A percentile compares a stretch with the other conserved stretches of the same genome.
These are phyloP conservation scores for Bothrops jararaca DNA, from an alignment of 2,113 vertebrate species.

Conservation along the genomic window DNA sequence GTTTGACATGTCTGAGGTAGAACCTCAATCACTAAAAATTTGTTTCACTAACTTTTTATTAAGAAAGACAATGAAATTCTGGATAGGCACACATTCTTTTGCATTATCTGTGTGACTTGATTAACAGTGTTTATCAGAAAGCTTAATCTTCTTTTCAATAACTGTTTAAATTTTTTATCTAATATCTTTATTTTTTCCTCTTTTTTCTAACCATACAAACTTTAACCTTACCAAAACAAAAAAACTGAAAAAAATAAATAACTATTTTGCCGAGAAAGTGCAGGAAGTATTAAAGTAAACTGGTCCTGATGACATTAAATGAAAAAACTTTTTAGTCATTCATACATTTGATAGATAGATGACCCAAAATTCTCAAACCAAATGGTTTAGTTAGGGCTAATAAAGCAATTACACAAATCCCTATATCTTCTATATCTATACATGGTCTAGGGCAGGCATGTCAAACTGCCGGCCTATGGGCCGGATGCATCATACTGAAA, in stretches of 20 bases:
- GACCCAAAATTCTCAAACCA: neutral
- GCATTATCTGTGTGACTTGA: neutral
- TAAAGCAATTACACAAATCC: constrained; percentile 24
- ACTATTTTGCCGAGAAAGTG: neutral
- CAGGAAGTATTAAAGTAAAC: constrained; percentile 19
- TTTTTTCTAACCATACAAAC: neutral
- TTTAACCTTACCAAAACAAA: neutral
- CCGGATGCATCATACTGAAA: too few relatives aligned
- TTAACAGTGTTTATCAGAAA: neutral
- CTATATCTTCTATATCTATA: neutral
- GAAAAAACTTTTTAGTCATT: constrained; percentile 15
- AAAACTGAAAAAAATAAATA: too few relatives aligned
- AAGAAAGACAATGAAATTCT: neutral
- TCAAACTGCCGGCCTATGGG: too few relatives aligned
- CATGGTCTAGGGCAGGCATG: too few relatives aligned
- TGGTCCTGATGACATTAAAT: neutral
- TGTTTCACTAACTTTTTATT: neutral
- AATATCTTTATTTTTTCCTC: neutral
- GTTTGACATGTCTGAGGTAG: neutral
- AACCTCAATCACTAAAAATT: neutral
- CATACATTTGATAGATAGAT: constrained; percentile 3
- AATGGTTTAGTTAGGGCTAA: constrained; percentile 5
- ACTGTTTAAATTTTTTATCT: neutral
- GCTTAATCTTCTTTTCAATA: neutral
- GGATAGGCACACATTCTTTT: neutral